Percentiles rank a stretch among this genome's conserved stretches.
These are phyloP conservation scores for Alviniconcha strummeri DNA, from an alignment of 2,888 invertebrate species.

Conservation along the genomic window DNA sequence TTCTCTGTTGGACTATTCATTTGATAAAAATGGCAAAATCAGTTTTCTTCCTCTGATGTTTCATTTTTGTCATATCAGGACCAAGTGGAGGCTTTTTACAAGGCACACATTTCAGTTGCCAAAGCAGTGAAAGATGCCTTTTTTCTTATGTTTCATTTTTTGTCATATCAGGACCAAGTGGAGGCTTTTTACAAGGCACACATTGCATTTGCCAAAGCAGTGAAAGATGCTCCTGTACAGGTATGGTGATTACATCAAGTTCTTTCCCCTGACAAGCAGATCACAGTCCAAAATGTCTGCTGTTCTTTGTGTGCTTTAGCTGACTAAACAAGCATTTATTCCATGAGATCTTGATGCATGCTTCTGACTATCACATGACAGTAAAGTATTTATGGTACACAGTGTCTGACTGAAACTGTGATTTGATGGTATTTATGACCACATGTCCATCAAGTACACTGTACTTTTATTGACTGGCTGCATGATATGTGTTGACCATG, in stretches of 20 bases:
- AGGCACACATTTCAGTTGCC: conserved; percentile 58
- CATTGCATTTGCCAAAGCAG: conserved; percentile 50
- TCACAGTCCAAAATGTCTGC: no score
- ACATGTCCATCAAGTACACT: no score
- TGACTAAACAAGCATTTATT: no score
- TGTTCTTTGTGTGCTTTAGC: no score
- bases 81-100: conserved; percentile 61
- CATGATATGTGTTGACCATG: no score
- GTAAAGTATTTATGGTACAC: background rate
- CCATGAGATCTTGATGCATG: no score
- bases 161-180: conserved; percentile 52
- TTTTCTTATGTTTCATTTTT: background rate
- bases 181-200: conserved; percentile 63
- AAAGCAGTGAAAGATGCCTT: conserved; percentile 15
- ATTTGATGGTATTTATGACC: no score
- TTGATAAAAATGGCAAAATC: no score
- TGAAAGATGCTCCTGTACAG: conserved; percentile 22
- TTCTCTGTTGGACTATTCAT: no score
- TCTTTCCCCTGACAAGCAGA: no score
- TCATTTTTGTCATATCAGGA: conserved; percentile 42
- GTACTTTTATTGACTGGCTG: no score
- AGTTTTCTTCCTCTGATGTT: background rate
- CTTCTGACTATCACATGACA: background rate
- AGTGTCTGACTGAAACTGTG: background rate
- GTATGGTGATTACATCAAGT: background rate